Evolutionary conservation across 1,140 invertebrate genomes (phyloP).

Genomic region (Megathymus violae): DNA sequence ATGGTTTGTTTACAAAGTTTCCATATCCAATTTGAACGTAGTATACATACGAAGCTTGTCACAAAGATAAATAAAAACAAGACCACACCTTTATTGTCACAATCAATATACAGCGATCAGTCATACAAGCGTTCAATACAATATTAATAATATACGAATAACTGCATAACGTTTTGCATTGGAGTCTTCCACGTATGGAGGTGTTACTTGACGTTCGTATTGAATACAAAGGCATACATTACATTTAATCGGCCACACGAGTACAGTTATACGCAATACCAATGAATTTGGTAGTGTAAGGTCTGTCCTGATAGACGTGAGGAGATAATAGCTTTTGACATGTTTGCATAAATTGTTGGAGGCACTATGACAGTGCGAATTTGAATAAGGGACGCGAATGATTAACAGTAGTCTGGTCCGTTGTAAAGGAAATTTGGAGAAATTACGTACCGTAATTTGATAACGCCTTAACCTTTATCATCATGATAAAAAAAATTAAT

Average conservation of each 20-base stretch:
- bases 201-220: constrained; percentile 22
- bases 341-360: constrained; percentile 8
- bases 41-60: neutral
- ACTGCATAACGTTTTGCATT: constrained; percentile 36
- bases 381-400: neutral
- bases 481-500: too few species aligned
- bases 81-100: neutral
- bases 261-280: constrained; percentile 44
- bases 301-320: constrained; percentile 29
- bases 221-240: constrained; percentile 43
- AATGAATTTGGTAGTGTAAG: constrained; percentile 35
- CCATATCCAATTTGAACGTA: too few species aligned
- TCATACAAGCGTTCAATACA: constrained; percentile 20
- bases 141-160: constrained; percentile 37
- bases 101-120: neutral
- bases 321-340: constrained; percentile 30
- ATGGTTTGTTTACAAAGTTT: too few species aligned
- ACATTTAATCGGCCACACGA: constrained; percentile 37
- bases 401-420: neutral
- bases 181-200: constrained; percentile 31
- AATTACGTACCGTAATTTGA: neutral
- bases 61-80: neutral
- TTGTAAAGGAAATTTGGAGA: neutral
- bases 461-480: too few species aligned
- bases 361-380: neutral